Percentiles rank a stretch among this genome's conserved stretches.
Evolutionary conservation across 30 jellyfish, hydroid and myxozoan genomes (phyloP).

Genomic region (Phacellophora camtschatica): DNA sequence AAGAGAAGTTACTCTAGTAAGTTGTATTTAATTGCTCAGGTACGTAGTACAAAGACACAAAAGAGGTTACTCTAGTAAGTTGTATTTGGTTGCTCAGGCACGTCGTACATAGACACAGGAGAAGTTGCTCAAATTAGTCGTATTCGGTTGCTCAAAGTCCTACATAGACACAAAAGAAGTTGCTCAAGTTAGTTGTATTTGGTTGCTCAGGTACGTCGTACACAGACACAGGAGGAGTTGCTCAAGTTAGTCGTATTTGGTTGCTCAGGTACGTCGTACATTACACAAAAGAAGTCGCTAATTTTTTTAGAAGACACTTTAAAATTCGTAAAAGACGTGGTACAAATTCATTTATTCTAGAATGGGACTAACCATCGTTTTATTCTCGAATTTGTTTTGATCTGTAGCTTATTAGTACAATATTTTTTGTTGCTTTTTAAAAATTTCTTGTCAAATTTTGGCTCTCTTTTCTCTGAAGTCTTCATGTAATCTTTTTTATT

Average conservation of each 20-base stretch:
- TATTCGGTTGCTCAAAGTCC: background rate
- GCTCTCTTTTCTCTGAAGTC: background rate
- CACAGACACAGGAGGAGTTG: background rate
- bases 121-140: background rate
- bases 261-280: constrained; percentile 1
- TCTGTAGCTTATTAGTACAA: too few species aligned
- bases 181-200: background rate
- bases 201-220: background rate
- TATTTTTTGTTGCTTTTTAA: too few species aligned
- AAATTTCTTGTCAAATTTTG: background rate
- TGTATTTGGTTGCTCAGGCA: constrained; percentile 8
- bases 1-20: constrained; percentile 1
- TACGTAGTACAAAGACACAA: background rate
- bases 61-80: background rate
- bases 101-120: background rate
- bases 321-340: too few species aligned
- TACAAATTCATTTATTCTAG: too few species aligned
- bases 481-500: too few species aligned
- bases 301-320: too few species aligned
- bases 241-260: too few species aligned
- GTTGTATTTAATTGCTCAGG: background rate
- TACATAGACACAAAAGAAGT: background rate
- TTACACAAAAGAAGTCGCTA: too few species aligned
- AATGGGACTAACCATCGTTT: too few species aligned
- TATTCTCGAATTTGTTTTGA: too few species aligned